Evolutionary conservation across 2,113 vertebrate genomes (phyloP).

Genomic region (Cichladusa arquata): DNA sequence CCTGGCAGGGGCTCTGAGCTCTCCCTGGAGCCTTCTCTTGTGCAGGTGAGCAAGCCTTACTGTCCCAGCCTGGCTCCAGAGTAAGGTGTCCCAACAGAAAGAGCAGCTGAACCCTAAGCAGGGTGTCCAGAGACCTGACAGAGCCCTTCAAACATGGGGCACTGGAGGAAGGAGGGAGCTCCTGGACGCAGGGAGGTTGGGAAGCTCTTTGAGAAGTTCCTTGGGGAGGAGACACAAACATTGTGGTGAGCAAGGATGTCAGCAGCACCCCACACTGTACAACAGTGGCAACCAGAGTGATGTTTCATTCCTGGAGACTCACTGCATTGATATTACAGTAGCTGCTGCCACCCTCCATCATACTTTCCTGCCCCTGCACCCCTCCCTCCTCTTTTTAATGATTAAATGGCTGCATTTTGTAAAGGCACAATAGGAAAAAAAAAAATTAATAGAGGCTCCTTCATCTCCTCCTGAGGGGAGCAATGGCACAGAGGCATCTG

Average conservation of each 20-base stretch:
- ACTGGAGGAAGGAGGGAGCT: not conserved
- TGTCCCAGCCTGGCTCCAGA: not conserved
- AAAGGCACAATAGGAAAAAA: not conserved
- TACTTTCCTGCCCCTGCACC: not conserved
- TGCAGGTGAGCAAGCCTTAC: not conserved
- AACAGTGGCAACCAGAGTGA: not conserved
- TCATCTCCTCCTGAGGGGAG: not conserved
- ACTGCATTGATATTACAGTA: not conserved
- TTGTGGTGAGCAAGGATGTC: rapidly evolving
- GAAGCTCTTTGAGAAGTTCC: not conserved
- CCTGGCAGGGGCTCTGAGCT: not conserved
- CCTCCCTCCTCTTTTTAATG: not conserved
- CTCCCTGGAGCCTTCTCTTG: not conserved
- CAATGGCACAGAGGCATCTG: constrained; percentile 27
- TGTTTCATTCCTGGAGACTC: not conserved
- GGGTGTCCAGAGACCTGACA: not conserved
- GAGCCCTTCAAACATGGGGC: rapidly evolving
- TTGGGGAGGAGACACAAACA: not conserved
- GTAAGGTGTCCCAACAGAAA: not conserved
- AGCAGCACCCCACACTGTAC: not conserved
- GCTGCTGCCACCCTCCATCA: not conserved
- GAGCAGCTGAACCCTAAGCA: not conserved
- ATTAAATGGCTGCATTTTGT: constrained; percentile 19
- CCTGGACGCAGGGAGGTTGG: not conserved
- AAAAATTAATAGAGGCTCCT: not conserved